Evolutionary conservation across 2,797 vertebrate species (phyloP), one percentile per base, ranked within the genome.

Genomic region (Phoebastria nigripes): DNA sequence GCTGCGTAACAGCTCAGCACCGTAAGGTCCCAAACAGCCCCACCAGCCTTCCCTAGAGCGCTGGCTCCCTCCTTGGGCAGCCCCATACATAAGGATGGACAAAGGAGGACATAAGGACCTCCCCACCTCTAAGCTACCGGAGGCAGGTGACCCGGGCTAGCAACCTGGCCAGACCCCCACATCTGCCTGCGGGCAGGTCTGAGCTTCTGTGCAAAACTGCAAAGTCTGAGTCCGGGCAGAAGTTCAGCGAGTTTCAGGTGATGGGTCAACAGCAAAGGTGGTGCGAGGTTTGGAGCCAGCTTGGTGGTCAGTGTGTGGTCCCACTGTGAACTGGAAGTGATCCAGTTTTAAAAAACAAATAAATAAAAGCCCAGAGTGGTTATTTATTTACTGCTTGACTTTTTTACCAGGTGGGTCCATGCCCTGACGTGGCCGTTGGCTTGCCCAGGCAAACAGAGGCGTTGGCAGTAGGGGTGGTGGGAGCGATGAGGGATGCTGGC

Each of bases 1-100:
- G 56, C 35, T n/a, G 29, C 0, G 0, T 20, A 62, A 46, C 12
- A 35, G 39, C 12, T 46, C 65, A 46, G 22, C 6, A 3, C 37
- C 4, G 4, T 11, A n/a, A 28, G 15, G 3, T 8, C 65, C 56
- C 47, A 37, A 55, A n/a, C 15, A 16, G 17, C 31, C 25, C 29
- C 35, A 41, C 6, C 56, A 35, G 61, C 29, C 25, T 49, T 56
- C 51, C 29, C 49, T 39, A 22, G 41, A 37, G 46, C 0, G 3
- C 35, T 49, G 51, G 59, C 7, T 47, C 29, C 42, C 42, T 41
- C 42, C 42, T 19, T 17, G 35, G 67, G 51, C 58, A 65, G 21
- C 59, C 9, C 35, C 22, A 35, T 35, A 35, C 35, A 35, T 35
- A 35, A 35, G 35, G 35, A 35, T 35, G 35, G 35, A 35, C 35